Percentiles rank a stretch among this genome's conserved stretches.
phyloP scores from a whole-genome alignment of 92 coral and sea anemone species.

The Desmophyllum pertusum region DNA sequence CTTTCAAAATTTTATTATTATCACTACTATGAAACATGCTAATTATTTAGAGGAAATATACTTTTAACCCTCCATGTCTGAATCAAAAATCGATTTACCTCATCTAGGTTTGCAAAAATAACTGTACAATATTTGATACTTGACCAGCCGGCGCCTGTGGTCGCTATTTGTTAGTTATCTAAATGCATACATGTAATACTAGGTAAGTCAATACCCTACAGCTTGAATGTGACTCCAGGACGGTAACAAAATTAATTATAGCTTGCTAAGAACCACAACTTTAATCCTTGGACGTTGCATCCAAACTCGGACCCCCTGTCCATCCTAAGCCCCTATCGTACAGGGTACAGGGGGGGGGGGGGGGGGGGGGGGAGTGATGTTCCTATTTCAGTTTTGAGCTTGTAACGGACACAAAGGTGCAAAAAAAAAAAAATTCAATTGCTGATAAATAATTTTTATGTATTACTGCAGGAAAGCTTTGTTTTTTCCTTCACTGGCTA shows the following conservation, averaged over 20 bases:
- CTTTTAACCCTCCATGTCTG: not conserved
- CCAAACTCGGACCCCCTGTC: not conserved
- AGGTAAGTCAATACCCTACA: no score
- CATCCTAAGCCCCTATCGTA: not conserved
- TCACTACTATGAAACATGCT: not conserved
- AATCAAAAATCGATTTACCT: not conserved
- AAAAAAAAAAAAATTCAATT: no score
- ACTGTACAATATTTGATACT: conserved; percentile 1
- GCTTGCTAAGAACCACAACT: no score
- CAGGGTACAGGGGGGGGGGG: not conserved
- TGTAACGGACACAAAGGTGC: no score
- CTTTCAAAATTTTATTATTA: not conserved
- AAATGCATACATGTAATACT: no score
- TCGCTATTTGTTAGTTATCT: not conserved
- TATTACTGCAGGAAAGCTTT: not conserved
- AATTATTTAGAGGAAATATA: not conserved
- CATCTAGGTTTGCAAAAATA: not conserved
- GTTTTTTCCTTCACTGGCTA: not conserved
- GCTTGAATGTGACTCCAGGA: no score
- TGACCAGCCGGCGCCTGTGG: no score
- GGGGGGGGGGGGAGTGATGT: no score
- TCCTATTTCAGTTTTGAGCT: no score
- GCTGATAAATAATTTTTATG: not conserved
- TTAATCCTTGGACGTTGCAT: no score
- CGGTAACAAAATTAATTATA: no score